phyloP scores from a whole-genome alignment of 2,113 vertebrate species.

The Xenopus tropicalis region UCB_Xtro_10.0 CM004445.2:127283501-127284000 shows the following conservation, averaged over 20 bases:
- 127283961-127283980: too few species aligned
- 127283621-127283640: background rate
- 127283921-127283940: too few species aligned
- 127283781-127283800: background rate
- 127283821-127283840: slow-evolving; percentile 2
- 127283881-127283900: too few species aligned
- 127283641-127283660: slow-evolving; percentile 17
- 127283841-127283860: background rate
- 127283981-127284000: too few species aligned
- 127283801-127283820: slow-evolving; percentile 23
- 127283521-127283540: too few species aligned
- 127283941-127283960: too few species aligned
- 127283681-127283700: slow-evolving; percentile 35
- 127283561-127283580: too few species aligned
- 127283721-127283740: slow-evolving; percentile 34
- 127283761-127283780: slow-evolving; percentile 23
- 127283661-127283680: background rate
- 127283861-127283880: background rate
- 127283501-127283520: too few species aligned
- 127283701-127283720: slow-evolving; percentile 10
- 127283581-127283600: too few species aligned
- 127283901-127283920: too few species aligned
- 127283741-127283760: slow-evolving; percentile 31
- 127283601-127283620: too few species aligned
- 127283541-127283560: too few species aligned